A percentile compares a stretch with the other conserved stretches of the same genome.
These are phyloP conservation scores for Cyprinodon brontotheroides DNA, from an alignment of 2,113 vertebrate species.

Conservation along the genomic window DNA sequence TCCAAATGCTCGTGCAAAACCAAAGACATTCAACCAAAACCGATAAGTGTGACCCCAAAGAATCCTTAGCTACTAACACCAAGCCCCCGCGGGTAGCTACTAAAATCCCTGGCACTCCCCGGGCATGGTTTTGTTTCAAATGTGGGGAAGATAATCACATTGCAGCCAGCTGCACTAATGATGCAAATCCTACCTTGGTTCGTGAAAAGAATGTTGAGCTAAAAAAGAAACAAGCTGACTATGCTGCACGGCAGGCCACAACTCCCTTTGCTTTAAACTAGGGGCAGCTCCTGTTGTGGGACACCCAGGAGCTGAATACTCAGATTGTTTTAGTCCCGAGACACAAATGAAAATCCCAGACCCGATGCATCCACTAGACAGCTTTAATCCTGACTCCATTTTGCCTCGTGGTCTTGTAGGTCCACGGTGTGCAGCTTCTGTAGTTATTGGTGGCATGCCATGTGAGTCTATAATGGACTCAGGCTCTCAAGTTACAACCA, in stretches of 20 bases:
- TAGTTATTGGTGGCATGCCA: neutral
- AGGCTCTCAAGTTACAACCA: neutral
- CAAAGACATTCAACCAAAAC: too few species aligned
- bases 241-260: neutral
- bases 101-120: too few species aligned
- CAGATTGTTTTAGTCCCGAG: too few species aligned
- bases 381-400: too few species aligned
- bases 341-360: too few species aligned
- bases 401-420: neutral
- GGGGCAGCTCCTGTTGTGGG: neutral
- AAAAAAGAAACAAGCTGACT: neutral
- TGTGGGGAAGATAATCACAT: neutral
- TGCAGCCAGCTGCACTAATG: neutral
- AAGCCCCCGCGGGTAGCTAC: fast-evolving
- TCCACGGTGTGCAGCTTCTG: neutral
- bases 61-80: too few species aligned
- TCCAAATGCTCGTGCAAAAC: too few species aligned
- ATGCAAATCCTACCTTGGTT: neutral
- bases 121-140: too few species aligned
- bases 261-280: neutral
- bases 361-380: too few species aligned
- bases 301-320: too few species aligned
- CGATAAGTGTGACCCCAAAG: too few species aligned
- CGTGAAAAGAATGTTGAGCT: neutral
- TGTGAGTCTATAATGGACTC: neutral